Percentiles rank a stretch among this genome's conserved stretches.
Evolutionary conservation across 2,888 invertebrate species (phyloP).

Genomic region (Drosophila fungiperda): DNA sequence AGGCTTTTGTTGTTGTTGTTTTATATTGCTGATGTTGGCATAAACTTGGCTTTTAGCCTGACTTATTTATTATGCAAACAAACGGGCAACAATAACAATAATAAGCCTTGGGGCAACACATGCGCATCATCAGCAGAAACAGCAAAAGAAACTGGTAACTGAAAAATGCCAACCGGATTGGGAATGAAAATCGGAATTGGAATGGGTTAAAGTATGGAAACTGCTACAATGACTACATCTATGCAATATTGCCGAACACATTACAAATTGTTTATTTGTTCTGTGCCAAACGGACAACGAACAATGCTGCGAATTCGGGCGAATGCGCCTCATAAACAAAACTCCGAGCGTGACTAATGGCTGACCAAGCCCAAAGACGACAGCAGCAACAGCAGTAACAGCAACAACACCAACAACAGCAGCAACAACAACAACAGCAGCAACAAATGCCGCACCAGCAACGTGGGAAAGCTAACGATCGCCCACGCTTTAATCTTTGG

Average conservation of each 20-base stretch:
- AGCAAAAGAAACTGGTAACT: slow-evolving; percentile 20
- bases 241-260: slow-evolving; percentile 29
- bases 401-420: slow-evolving; percentile 17
- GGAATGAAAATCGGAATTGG: slow-evolving; percentile 13
- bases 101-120: slow-evolving; percentile 38
- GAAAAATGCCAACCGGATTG: slow-evolving; percentile 17
- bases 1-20: not conserved
- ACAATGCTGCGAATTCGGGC: slow-evolving; percentile 28
- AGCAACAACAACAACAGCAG: slow-evolving; percentile 18
- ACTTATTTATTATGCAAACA: slow-evolving; percentile 58
- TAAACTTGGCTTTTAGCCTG: slow-evolving; percentile 44
- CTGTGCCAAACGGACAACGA: slow-evolving; percentile 40
- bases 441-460: slow-evolving; percentile 16
- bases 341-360: slow-evolving; percentile 61
- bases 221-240: slow-evolving; percentile 27
- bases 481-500: slow-evolving; percentile 55
- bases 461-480: slow-evolving; percentile 56
- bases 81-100: slow-evolving; percentile 32
- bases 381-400: slow-evolving; percentile 16
- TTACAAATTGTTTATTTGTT: slow-evolving; percentile 55
- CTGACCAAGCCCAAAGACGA: slow-evolving; percentile 60
- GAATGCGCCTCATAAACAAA: slow-evolving; percentile 50
- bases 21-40: slow-evolving; percentile 48
- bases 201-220: slow-evolving; percentile 8
- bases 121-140: slow-evolving; percentile 39